These are phyloP conservation scores for Aplysina aerophoba DNA, from an alignment of 37 sponge, comb jelly and placozoan species.

Conservation along the genomic window DNA sequence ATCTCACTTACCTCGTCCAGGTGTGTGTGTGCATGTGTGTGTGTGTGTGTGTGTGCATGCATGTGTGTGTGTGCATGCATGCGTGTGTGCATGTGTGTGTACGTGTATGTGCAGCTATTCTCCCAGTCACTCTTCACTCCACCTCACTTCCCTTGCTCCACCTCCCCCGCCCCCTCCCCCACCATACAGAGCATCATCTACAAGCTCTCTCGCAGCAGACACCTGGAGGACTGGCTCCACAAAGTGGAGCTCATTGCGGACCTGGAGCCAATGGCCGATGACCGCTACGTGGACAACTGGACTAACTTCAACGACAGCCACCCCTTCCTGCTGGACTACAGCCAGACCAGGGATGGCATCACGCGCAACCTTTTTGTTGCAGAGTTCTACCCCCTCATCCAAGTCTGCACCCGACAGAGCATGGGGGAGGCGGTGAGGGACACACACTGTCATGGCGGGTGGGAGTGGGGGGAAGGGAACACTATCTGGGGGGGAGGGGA, in stretches of 20 bases:
- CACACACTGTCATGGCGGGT: not conserved
- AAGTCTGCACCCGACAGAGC: conserved; percentile 14
- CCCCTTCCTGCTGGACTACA: conserved; percentile 54
- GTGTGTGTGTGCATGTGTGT: conserved; percentile 36
- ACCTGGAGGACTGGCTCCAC: conserved; percentile 46
- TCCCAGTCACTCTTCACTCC: not conserved
- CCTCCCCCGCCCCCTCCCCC: not conserved
- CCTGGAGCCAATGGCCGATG: conserved; percentile 28
- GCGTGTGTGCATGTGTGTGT: not conserved
- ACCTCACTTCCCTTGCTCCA: not conserved
- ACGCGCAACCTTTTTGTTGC: conserved; percentile 32
- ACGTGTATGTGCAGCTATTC: not conserved
- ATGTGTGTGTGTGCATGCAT: not conserved
- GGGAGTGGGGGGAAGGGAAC: too few species aligned
- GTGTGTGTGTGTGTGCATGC: conserved; percentile 11
- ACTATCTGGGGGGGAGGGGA: too few species aligned
- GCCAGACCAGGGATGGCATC: conserved; percentile 37
- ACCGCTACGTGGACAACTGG: conserved; percentile 48
- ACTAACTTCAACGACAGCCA: conserved; percentile 54
- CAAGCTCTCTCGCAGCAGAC: conserved; percentile 50
- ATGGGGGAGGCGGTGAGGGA: not conserved
- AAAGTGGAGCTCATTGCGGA: conserved; percentile 36
- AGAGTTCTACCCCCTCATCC: conserved; percentile 48
- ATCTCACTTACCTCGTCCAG: conserved; percentile 84
- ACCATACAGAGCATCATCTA: conserved; percentile 66